These are phyloP conservation scores for Pagrus major DNA, from an alignment of 2,113 vertebrate genomes.

Conservation along the genomic window DNA sequence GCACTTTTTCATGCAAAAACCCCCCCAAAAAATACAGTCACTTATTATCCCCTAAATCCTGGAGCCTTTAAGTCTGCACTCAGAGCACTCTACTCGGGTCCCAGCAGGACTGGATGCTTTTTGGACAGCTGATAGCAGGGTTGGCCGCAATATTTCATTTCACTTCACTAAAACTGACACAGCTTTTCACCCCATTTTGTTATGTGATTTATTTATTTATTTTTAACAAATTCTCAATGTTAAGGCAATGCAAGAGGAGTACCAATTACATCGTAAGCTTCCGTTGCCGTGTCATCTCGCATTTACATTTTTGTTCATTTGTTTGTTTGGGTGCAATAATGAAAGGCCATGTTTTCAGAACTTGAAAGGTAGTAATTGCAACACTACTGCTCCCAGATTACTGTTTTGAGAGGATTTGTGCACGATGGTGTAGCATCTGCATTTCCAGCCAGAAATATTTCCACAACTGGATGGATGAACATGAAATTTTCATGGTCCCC, in stretches of 20 bases:
- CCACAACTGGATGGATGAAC: too few relatives aligned
- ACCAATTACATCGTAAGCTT: neutral
- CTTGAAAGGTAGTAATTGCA: neutral
- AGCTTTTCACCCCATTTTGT: slow-evolving; percentile 2
- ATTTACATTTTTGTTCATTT: neutral
- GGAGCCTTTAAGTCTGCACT: slow-evolving; percentile 27
- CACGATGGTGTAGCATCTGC: too few relatives aligned
- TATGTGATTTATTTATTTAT: slow-evolving; percentile 11
- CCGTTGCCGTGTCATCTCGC: neutral
- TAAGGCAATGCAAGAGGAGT: neutral
- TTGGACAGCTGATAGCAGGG: slow-evolving; percentile 13
- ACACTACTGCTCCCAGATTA: neutral
- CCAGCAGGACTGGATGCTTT: slow-evolving; percentile 26
- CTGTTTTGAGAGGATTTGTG: neutral
- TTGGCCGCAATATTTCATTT: neutral
- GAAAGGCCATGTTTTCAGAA: neutral
- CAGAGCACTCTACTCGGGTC: slow-evolving; percentile 11
- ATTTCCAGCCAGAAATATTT: too few relatives aligned
- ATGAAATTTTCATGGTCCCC: too few relatives aligned
- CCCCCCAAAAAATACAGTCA: neutral
- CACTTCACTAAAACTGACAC: slow-evolving; percentile 3
- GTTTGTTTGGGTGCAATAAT: neutral
- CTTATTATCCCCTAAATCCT: slow-evolving; percentile 18
- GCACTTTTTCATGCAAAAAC: neutral
- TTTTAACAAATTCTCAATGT: too few relatives aligned